A percentile compares a stretch with the other conserved stretches of the same genome.
Evolutionary conservation across 2,113 vertebrate genomes (phyloP).

Genomic region (Passer domesticus): DNA sequence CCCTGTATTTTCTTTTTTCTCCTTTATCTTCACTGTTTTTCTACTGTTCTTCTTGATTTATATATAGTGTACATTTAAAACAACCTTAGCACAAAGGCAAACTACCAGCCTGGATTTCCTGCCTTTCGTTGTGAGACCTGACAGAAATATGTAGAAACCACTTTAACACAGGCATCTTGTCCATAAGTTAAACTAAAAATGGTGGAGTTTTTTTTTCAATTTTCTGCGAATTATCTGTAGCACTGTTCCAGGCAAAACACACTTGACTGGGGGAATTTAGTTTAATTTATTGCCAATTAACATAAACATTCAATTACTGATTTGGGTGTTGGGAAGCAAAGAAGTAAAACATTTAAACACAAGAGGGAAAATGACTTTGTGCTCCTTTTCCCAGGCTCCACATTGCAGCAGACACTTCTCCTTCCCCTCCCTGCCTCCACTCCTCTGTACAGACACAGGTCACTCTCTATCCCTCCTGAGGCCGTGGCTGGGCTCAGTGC

Average conservation of each 20-base stretch:
- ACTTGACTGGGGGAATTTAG: not conserved
- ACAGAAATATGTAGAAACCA: not conserved
- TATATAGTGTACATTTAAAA: not conserved
- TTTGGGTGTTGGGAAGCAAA: not conserved
- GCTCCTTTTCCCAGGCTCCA: not conserved
- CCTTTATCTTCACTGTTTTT: not conserved
- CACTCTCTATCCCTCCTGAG: not conserved
- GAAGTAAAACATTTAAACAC: not conserved
- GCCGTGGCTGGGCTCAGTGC: not conserved
- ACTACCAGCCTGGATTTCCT: not conserved
- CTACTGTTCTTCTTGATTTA: not conserved
- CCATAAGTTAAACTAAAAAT: not conserved
- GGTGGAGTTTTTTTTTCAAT: not conserved
- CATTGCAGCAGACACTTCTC: accelerated
- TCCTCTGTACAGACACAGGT: accelerated
- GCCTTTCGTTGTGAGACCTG: not conserved
- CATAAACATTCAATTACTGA: not conserved
- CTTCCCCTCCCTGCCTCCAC: not conserved
- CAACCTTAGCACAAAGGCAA: not conserved
- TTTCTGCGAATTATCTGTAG: not conserved
- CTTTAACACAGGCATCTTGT: not conserved
- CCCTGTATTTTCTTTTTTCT: not conserved
- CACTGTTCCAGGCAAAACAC: not conserved
- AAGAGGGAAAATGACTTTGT: not conserved
- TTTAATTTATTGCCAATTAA: not conserved